A percentile compares a stretch with the other conserved stretches of the same genome.
Evolutionary conservation across 2,113 vertebrate genomes (phyloP).

Genomic region (Ginglymostoma cirratum): DNA sequence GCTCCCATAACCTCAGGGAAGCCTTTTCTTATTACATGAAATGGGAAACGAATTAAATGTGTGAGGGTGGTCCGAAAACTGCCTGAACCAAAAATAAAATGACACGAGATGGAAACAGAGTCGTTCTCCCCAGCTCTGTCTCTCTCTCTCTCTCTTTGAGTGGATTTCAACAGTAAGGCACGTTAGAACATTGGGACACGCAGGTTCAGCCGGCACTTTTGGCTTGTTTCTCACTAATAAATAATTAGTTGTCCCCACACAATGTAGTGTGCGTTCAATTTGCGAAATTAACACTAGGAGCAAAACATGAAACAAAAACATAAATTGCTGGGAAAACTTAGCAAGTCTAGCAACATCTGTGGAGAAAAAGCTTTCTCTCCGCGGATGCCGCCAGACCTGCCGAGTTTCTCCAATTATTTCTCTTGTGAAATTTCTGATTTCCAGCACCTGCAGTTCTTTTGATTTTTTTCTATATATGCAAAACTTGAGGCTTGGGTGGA

Average conservation of each 20-base stretch:
- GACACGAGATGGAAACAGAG: slow-evolving; percentile 78
- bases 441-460: too few relatives aligned
- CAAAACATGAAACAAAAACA: too few relatives aligned
- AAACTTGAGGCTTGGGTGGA: neutral
- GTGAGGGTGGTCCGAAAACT: slow-evolving; percentile 87
- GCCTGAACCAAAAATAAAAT: slow-evolving; percentile 54
- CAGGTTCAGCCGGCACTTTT: neutral
- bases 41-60: slow-evolving; percentile 99
- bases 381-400: too few relatives aligned
- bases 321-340: too few relatives aligned
- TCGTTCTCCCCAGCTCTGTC: neutral
- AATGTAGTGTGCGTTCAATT: neutral
- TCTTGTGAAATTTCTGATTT: too few relatives aligned
- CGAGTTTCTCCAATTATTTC: too few relatives aligned
- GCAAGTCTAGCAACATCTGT: too few relatives aligned
- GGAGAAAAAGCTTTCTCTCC: too few relatives aligned
- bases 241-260: neutral
- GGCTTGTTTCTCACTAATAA: neutral
- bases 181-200: too few relatives aligned
- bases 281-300: too few relatives aligned
- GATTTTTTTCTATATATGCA: too few relatives aligned
- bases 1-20: slow-evolving; percentile 85
- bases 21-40: slow-evolving; percentile 92
- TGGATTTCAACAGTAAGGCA: neutral
- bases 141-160: too few relatives aligned